These are phyloP conservation scores for Oncorhynchus mykiss DNA, from an alignment of 2,113 vertebrate genomes.

Conservation along the genomic window DNA sequence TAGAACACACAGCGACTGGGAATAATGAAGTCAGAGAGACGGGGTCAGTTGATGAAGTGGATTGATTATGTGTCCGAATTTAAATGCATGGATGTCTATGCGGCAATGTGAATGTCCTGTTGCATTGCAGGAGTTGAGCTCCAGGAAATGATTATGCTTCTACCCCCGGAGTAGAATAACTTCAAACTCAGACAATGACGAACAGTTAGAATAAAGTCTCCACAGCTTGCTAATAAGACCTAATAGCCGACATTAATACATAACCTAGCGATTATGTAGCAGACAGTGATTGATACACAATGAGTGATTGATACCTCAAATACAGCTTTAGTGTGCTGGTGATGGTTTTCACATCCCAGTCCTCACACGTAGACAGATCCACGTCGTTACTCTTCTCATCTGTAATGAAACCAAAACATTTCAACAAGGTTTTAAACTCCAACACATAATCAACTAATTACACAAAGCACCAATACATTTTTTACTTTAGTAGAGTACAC, in stretches of 20 bases:
- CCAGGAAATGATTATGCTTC: background rate
- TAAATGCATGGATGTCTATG: background rate
- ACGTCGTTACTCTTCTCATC: constrained; percentile 88
- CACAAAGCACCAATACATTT: background rate
- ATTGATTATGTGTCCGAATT: constrained; percentile 1
- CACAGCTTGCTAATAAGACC: too few relatives aligned
- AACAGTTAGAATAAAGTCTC: too few relatives aligned
- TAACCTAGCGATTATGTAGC: too few relatives aligned
- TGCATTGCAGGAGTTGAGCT: background rate
- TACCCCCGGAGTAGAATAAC: background rate
- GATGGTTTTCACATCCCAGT: constrained; percentile 97
- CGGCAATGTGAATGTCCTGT: background rate
- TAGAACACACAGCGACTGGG: background rate
- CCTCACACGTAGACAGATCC: constrained; percentile 82
- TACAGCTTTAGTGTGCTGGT: constrained; percentile 94
- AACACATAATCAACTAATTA: background rate
- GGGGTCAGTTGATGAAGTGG: background rate
- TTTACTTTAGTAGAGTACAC: background rate
- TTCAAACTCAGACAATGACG: too few relatives aligned
- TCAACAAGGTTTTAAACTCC: background rate
- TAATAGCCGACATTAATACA: too few relatives aligned
- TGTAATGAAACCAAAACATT: constrained; percentile 39
- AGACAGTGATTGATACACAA: constrained; percentile 64
- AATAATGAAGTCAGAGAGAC: constrained; percentile 11
- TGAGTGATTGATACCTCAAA: constrained; percentile 79